These are phyloP conservation scores for Stenolophus ochropezus DNA, from an alignment of 2,888 invertebrate species.

Conservation along the genomic window DNA sequence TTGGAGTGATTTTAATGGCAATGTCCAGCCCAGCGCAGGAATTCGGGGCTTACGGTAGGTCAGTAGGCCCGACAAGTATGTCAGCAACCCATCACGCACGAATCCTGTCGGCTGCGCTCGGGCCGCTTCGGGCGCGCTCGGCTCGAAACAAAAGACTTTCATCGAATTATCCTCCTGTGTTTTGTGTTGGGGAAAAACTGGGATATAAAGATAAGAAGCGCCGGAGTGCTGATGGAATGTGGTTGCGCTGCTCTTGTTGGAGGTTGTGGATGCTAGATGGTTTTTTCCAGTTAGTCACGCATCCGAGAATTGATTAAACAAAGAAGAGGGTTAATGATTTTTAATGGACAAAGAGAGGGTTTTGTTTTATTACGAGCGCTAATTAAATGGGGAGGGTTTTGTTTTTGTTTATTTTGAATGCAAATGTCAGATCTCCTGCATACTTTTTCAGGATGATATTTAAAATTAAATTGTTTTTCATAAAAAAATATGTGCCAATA, in stretches of 20 bases:
- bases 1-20: no score
- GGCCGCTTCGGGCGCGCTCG: neutral
- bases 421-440: neutral
- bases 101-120: slow-evolving; percentile 9
- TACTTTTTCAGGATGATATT: neutral
- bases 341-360: slow-evolving; percentile 18
- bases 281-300: slow-evolving; percentile 30
- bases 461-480: no score
- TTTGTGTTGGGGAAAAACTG: slow-evolving; percentile 20
- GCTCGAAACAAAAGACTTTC: slow-evolving; percentile 35
- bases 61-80: slow-evolving; percentile 43
- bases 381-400: neutral
- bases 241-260: slow-evolving; percentile 4
- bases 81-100: slow-evolving; percentile 30
- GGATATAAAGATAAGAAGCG: slow-evolving; percentile 41
- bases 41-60: slow-evolving; percentile 46
- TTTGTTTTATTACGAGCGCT: neutral
- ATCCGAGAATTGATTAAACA: slow-evolving; percentile 42
- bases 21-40: neutral
- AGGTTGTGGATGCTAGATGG: neutral
- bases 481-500: no score
- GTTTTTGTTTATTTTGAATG: slow-evolving; percentile 1
- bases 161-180: slow-evolving; percentile 29
- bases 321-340: slow-evolving; percentile 39
- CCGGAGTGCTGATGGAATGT: slow-evolving; percentile 14